A percentile compares a stretch with the other conserved stretches of the same genome.
These are phyloP conservation scores for Ianthella basta DNA, from an alignment of 37 sponge, comb jelly and placozoan species.

Conservation along the genomic window DNA sequence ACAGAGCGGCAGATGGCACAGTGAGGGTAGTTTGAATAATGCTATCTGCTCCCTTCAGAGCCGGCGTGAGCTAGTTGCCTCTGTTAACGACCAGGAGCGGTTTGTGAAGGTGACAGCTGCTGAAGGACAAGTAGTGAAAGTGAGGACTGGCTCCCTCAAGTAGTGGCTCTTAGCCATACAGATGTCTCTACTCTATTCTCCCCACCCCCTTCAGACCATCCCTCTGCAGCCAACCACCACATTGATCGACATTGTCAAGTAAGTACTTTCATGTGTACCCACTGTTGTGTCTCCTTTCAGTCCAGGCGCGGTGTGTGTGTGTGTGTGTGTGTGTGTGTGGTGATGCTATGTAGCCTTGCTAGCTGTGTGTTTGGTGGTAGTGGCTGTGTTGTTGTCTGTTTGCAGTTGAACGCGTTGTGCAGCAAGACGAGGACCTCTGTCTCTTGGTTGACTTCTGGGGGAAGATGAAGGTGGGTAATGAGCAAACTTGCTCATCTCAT, in stretches of 20 bases:
- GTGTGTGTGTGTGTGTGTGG: background rate
- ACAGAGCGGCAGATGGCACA: too few species aligned
- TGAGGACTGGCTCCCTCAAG: slow-evolving; percentile 40
- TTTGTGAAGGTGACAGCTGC: background rate
- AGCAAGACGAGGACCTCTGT: slow-evolving; percentile 60
- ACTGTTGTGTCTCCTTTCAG: too few species aligned
- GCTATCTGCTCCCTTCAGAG: too few species aligned
- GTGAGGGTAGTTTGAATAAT: too few species aligned
- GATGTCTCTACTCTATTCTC: background rate
- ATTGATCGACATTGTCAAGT: slow-evolving; percentile 60
- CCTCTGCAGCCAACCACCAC: slow-evolving; percentile 44
- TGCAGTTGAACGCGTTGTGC: slow-evolving; percentile 57
- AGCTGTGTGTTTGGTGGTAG: background rate
- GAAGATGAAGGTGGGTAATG: slow-evolving; percentile 38
- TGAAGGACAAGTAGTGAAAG: slow-evolving; percentile 39
- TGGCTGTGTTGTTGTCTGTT: background rate
- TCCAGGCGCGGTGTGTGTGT: too few species aligned
- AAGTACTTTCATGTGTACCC: background rate
- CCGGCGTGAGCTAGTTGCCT: too few species aligned
- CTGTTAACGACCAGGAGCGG: background rate
- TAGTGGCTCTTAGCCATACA: slow-evolving; percentile 42
- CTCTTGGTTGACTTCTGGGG: slow-evolving; percentile 88
- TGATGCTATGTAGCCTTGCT: too few species aligned
- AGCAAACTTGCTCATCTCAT: too few species aligned
- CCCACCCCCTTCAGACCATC: background rate